Evolutionary conservation across 1,140 invertebrate species (phyloP).

Genomic region (Diprion similis): DNA sequence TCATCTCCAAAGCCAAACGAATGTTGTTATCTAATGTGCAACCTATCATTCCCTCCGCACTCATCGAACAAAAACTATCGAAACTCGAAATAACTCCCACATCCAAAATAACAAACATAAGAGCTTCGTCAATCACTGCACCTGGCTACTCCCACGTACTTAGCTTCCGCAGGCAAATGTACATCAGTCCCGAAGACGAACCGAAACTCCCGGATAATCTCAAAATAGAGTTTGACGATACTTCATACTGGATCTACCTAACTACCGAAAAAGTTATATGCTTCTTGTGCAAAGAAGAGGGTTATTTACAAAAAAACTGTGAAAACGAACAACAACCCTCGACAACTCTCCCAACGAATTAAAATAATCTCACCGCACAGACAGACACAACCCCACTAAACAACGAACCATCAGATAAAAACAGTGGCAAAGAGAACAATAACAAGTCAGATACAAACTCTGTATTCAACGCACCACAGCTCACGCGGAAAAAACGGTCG

Average conservation of each 20-base stretch:
- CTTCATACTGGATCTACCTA: slow-evolving; percentile 16
- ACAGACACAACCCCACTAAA: too few species aligned
- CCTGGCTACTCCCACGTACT: slow-evolving; percentile 18
- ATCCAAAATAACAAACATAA: slow-evolving; percentile 19
- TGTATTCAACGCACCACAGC: too few species aligned
- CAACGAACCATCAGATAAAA: too few species aligned
- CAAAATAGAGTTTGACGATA: slow-evolving; percentile 5
- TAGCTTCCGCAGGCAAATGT: slow-evolving; percentile 23
- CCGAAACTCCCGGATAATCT: slow-evolving; percentile 8
- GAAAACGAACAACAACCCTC: too few species aligned
- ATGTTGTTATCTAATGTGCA: slow-evolving; percentile 27
- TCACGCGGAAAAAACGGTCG: too few species aligned
- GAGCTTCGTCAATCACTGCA: slow-evolving; percentile 14
- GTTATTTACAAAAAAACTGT: slow-evolving; percentile 22
- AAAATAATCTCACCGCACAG: too few species aligned
- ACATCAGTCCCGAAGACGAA: slow-evolving; percentile 19
- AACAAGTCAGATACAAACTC: too few species aligned
- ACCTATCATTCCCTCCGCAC: slow-evolving; percentile 19
- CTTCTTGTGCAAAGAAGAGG: slow-evolving; percentile 25
- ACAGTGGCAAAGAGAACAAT: too few species aligned
- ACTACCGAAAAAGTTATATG: slow-evolving; percentile 17
- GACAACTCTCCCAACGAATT: too few species aligned
- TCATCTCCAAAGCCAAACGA: slow-evolving; percentile 24
- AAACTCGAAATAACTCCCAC: slow-evolving; percentile 14
- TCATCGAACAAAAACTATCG: slow-evolving; percentile 9